Evolutionary conservation across 2,113 vertebrate genomes (phyloP).

Genomic region (Capra hircus): DNA sequence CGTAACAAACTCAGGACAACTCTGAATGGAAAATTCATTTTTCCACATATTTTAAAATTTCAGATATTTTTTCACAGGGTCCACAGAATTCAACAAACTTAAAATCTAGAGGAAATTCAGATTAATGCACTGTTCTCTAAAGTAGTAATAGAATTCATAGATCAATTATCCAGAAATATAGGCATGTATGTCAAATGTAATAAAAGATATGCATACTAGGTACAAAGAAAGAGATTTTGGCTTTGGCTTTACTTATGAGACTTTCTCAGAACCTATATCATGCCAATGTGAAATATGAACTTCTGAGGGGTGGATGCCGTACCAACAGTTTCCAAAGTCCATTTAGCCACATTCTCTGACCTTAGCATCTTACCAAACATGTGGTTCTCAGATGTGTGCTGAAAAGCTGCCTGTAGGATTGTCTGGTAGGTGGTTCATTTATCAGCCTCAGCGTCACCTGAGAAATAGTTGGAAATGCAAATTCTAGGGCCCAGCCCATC

Average conservation of each 20-base stretch:
- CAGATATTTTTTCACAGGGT: background rate
- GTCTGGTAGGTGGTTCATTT: background rate
- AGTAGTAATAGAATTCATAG: background rate
- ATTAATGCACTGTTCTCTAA: background rate
- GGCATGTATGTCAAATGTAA: background rate
- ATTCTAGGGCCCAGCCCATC: background rate
- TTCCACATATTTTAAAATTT: background rate
- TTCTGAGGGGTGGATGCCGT: background rate
- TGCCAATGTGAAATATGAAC: background rate
- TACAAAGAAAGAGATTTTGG: background rate
- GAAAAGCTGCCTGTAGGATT: background rate
- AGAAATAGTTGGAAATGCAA: background rate
- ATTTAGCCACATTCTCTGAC: background rate
- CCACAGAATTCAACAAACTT: background rate
- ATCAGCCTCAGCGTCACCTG: background rate
- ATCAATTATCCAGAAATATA: background rate
- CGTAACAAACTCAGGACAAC: background rate
- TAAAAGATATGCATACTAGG: background rate
- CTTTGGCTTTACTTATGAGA: background rate
- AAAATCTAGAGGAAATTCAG: background rate
- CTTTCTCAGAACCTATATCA: background rate
- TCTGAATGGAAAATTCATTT: background rate
- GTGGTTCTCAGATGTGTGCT: background rate
- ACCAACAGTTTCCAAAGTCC: background rate
- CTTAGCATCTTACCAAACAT: background rate